These are phyloP conservation scores for Sceliomorpha sp. DNA, from an alignment of 2,888 invertebrate species.

Conservation along the genomic window DNA sequence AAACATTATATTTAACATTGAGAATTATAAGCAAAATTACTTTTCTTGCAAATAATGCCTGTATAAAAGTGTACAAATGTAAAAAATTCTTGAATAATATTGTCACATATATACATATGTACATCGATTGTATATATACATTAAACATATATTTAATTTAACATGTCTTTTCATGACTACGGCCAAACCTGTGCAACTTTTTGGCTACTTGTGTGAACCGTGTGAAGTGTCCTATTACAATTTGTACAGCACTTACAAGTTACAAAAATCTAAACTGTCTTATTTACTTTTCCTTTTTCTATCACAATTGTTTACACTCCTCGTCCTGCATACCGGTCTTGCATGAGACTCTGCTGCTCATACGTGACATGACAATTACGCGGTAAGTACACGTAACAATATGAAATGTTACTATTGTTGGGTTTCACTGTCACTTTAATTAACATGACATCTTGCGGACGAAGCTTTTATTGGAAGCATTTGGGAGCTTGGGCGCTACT, in stretches of 20 bases:
- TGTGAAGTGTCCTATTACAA: too few species aligned
- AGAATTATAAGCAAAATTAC: constrained; percentile 6
- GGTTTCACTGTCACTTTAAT: not conserved
- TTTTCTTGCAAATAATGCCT: not conserved
- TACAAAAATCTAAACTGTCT: too few species aligned
- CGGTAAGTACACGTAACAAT: constrained; percentile 43
- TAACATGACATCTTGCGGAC: too few species aligned
- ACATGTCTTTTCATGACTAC: too few species aligned
- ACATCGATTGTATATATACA: too few species aligned
- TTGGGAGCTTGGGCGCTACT: too few species aligned
- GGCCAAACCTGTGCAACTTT: too few species aligned
- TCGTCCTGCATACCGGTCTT: constrained; percentile 15
- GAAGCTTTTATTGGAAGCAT: too few species aligned
- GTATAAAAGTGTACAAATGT: constrained; percentile 17
- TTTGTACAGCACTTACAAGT: too few species aligned
- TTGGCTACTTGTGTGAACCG: too few species aligned
- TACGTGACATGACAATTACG: constrained; percentile 2
- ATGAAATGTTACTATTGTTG: constrained; percentile 19
- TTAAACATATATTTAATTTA: too few species aligned
- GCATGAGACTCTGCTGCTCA: constrained; percentile 17
- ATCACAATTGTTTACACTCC: constrained; percentile 10
- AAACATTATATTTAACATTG: constrained; percentile 19
- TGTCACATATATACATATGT: constrained; percentile 9
- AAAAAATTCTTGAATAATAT: constrained; percentile 13
- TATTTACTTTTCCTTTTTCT: not conserved